Percentiles rank a stretch among this genome's conserved stretches.
These are phyloP conservation scores for Pomatostomus ruficeps DNA, from an alignment of 2,113 vertebrate genomes.

Conservation along the genomic window DNA sequence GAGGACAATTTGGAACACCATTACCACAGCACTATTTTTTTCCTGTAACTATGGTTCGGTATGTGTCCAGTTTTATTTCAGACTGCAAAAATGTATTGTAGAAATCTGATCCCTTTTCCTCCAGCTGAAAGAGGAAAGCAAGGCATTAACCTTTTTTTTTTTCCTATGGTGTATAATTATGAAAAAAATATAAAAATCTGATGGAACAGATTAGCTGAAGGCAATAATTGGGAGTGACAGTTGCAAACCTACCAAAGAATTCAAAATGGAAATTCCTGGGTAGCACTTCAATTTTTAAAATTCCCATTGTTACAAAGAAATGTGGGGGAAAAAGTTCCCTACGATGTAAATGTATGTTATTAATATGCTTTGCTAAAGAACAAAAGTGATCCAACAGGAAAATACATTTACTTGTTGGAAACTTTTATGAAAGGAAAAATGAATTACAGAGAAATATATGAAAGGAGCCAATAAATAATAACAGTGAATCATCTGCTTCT, in stretches of 20 bases:
- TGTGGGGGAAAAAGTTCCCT: neutral
- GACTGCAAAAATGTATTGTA: neutral
- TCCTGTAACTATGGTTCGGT: neutral
- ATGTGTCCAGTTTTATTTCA: neutral
- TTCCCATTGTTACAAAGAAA: neutral
- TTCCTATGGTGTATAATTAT: neutral
- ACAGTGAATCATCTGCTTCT: neutral
- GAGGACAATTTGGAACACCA: neutral
- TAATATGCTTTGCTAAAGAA: neutral
- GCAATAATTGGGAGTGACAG: neutral
- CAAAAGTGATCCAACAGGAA: neutral
- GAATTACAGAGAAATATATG: neutral
- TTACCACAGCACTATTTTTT: neutral
- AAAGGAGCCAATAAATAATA: neutral
- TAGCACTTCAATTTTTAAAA: neutral
- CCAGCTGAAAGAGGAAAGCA: neutral
- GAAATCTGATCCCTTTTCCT: neutral
- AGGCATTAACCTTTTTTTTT: neutral
- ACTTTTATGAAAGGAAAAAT: neutral
- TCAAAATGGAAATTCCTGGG: neutral
- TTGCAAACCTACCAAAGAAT: neutral
- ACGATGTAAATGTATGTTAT: neutral
- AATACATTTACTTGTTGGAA: neutral
- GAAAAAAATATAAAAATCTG: neutral
- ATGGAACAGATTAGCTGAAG: neutral